Evolutionary conservation across 2,113 vertebrate species (phyloP), one percentile per base, ranked within the genome.

Genomic region (Forbesichthys agassizii): DNA sequence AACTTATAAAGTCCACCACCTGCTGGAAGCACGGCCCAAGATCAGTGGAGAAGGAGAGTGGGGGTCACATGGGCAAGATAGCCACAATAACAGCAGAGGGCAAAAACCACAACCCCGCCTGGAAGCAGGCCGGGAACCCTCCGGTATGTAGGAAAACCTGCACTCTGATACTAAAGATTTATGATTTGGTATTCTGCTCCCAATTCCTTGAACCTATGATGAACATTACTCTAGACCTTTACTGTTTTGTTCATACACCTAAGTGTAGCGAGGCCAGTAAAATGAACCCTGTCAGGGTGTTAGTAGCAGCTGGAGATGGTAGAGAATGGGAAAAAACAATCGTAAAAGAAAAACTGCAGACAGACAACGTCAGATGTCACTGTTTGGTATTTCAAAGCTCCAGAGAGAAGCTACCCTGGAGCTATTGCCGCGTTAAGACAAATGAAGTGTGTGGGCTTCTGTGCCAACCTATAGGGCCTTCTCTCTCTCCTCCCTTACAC

Each of bases 371-470:
- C 82, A 85, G 87, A 90, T 87, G 85, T 88, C 88, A 90, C 80
- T 33, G 77, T 91, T 90, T 91, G 90, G 87, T 91, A 88, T 91
- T 91, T 92, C 74, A 89, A 91, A 92, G 84, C 90, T 92, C 90
- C 55, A 85, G 90, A 92, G 89, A 83, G 83, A 71, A 33, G 70
- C 51, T 86, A 78, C 88, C 90, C 91, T 77, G 76, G 56, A 92
- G 91, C 90, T 82, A 89, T 88, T 47, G 47, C 75, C 62, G 79
- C 52, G 71, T 81, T 63, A 62, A 86, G 87, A 90, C 85, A 84
- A 90, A 90, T 83, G 85, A 82, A 88, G 82, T 55, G 54, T 48
- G 73, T 51, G 61, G 14, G 84, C 83, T 74, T 74, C 66, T 76
- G 79, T 79, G 76, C 82, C 80, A 80, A 88, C 86, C 80, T 75